These are phyloP conservation scores for Mactromeris polynyma DNA, from an alignment of 2,888 invertebrate species.

Conservation along the genomic window DNA sequence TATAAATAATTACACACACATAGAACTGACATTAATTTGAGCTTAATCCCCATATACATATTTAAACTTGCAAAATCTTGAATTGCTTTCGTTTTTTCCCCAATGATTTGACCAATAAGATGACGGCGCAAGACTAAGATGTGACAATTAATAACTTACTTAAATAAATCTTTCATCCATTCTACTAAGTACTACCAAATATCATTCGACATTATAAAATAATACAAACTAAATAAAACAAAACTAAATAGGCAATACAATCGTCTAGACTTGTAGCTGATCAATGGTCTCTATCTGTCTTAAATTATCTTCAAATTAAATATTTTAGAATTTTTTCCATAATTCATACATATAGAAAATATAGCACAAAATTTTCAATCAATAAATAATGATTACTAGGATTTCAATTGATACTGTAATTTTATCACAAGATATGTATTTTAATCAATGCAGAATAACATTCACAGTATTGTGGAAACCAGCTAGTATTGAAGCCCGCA, in stretches of 20 bases:
- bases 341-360: background rate
- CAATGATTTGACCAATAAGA: background rate
- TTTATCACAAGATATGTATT: background rate
- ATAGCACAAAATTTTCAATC: background rate
- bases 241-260: constrained; percentile 1
- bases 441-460: background rate
- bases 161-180: background rate
- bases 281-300: background rate
- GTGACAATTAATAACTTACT: background rate
- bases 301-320: background rate
- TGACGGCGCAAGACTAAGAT: background rate
- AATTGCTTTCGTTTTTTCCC: background rate
- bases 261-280: background rate
- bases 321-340: background rate
- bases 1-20: background rate
- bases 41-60: constrained; percentile 14
- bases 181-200: background rate
- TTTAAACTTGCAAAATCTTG: background rate
- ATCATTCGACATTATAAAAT: background rate
- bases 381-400: background rate
- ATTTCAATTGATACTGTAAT: constrained; percentile 3
- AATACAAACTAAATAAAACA: background rate
- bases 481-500: background rate
- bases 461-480: background rate
- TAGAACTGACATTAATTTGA: background rate